Percentiles rank a stretch among this genome's conserved stretches.
Evolutionary conservation across 2,888 invertebrate species (phyloP).

Genomic region (Orchesella flavescens): DNA sequence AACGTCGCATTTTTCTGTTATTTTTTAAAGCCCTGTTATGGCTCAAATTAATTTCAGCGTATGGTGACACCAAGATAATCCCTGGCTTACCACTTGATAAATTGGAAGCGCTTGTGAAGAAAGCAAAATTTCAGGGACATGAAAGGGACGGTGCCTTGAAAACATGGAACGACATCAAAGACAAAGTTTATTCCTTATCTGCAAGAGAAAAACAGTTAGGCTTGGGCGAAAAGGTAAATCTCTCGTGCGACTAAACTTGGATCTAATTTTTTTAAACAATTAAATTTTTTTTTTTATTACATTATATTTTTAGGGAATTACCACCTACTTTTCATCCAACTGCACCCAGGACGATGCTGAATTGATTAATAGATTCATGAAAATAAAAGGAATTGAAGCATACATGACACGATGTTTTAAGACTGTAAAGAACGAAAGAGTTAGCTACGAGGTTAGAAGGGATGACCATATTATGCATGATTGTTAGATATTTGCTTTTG

Average conservation of each 20-base stretch:
- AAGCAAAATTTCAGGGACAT: constrained; percentile 81
- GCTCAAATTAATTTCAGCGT: too few species aligned
- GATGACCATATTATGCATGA: too few species aligned
- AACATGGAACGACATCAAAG: constrained; percentile 80
- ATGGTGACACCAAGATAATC: constrained; percentile 95
- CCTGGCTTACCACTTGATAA: constrained; percentile 85
- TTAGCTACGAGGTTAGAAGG: constrained; percentile 74
- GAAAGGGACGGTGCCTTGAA: constrained; percentile 79
- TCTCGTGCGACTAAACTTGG: too few species aligned
- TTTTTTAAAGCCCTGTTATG: too few species aligned
- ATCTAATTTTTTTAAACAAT: too few species aligned
- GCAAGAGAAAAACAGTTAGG: constrained; percentile 84
- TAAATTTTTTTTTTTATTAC: too few species aligned
- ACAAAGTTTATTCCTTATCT: constrained; percentile 81
- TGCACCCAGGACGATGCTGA: constrained; percentile 87
- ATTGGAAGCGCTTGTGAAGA: constrained; percentile 82
- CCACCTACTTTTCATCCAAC: constrained; percentile 94
- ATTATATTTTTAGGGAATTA: constrained; percentile 83
- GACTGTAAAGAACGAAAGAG: constrained; percentile 77
- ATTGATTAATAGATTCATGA: constrained; percentile 85
- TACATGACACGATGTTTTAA: constrained; percentile 94
- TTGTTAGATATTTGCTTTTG: too few species aligned
- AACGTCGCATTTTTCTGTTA: too few species aligned
- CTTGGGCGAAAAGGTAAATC: constrained; percentile 79
- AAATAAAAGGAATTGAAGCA: constrained; percentile 85